Conservation (phyloP, 2,797 vertebrate genomes). For the Smutsia temminckii region DNA sequence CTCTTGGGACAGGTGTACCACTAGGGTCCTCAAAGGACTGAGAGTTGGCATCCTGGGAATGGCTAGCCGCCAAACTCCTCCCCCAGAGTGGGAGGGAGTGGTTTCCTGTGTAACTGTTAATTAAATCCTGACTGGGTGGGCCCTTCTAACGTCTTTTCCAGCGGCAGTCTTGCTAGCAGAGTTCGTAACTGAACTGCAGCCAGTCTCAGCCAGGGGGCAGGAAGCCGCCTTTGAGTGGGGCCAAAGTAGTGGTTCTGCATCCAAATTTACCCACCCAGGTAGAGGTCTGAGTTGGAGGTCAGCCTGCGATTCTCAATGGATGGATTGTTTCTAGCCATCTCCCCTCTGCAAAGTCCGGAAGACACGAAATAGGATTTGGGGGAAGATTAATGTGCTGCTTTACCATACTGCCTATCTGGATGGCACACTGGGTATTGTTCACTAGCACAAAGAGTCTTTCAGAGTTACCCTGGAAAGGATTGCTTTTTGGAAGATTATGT, state of each 20-base stretch:
- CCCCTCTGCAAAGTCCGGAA: constrained; percentile 79
- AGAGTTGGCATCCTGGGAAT: constrained; percentile 34
- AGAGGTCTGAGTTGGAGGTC: constrained; percentile 78
- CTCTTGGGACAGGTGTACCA: neutral
- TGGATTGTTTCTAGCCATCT: constrained; percentile 79
- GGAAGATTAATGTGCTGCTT: constrained; percentile 63
- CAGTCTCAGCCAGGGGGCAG: constrained; percentile 76
- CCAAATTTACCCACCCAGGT: constrained; percentile 84
- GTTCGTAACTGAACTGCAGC: constrained; percentile 73
- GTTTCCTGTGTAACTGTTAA: constrained; percentile 76
- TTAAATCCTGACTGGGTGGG: constrained; percentile 67
- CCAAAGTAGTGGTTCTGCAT: constrained; percentile 74
- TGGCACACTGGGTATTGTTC: constrained; percentile 77
- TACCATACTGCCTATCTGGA: constrained; percentile 55
- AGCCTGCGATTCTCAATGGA: constrained; percentile 82
- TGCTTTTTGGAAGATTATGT: constrained; percentile 74
- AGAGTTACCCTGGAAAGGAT: constrained; percentile 13
- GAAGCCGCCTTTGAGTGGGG: constrained; percentile 78
- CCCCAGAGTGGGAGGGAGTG: constrained; percentile 45
- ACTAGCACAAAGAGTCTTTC: constrained; percentile 74
- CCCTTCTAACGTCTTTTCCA: constrained; percentile 68
- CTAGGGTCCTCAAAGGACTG: neutral
- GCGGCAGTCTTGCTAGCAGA: constrained; percentile 57
- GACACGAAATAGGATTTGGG: constrained; percentile 79
- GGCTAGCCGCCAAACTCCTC: constrained; percentile 36